Evolutionary conservation across 2,797 vertebrate genomes (phyloP), one percentile per base, ranked within the genome.

Genomic region (Peromyscus aztecus): DNA sequence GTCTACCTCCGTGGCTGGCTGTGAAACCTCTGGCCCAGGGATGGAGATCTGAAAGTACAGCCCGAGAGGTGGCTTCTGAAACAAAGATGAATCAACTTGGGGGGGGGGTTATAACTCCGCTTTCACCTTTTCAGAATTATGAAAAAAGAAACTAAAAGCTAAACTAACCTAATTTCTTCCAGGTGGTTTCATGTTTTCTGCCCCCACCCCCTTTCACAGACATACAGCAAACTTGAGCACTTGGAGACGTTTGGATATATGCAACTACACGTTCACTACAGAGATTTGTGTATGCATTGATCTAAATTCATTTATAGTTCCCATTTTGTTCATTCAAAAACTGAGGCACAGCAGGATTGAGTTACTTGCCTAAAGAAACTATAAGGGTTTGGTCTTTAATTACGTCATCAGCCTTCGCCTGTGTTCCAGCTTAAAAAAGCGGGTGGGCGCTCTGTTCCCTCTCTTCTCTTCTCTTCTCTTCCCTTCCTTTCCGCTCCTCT

Each of bases 61-160:
- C 94, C 94, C 73, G 90, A 94, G 94, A 91, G 82, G 57, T 16
- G 65, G 86, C 91, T 98, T 97, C 94, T 52, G 49, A 96, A 88
- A 96, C 91, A 97, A 0, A 9, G 78, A 80, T 92, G 92, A 97
- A 93, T 89, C 67, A 87, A 81, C 94, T 71, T 1, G 0, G 23
- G 2, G 61, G 23, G 2, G 61, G 46, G 83, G 88, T 90, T 4
- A 3, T 88, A 95, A 96, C 96, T 83, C 93, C 97, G 2, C 97
- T 97, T 95, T 98, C 95, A 97, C 95, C 98, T 92, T 97, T 96
- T 95, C 97, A 63, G 96, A 94, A 95, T 98, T 96, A 96, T 94
- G 93, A 84, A 96, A 97, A 97, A 73, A 73, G 63, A 69, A 69
- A 73, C 85, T 11, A 73, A 88, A 87, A 52, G 46, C 13, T 2